Conservation (phyloP, 92 coral and sea anemone genomes). For the Phenganax stokvisi region DNA sequence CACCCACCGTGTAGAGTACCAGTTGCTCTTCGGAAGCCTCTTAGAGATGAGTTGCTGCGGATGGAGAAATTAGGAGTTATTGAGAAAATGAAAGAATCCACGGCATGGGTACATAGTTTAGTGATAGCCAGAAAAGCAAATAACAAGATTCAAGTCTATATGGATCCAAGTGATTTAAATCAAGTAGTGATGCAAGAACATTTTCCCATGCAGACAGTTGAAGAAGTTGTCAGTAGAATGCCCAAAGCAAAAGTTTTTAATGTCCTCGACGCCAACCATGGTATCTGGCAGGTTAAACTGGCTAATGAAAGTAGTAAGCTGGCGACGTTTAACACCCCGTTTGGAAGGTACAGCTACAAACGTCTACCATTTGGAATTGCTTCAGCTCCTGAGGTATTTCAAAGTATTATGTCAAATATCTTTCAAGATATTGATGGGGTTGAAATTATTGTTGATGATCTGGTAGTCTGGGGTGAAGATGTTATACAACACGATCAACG, state of each 20-base stretch:
- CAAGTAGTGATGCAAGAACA: conserved; percentile 43
- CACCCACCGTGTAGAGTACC: conserved; percentile 42
- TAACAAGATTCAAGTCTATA: conserved; percentile 41
- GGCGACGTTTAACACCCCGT: conserved; percentile 43
- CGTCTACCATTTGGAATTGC: conserved; percentile 46
- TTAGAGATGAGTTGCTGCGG: conserved; percentile 40
- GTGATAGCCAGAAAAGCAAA: conserved; percentile 47
- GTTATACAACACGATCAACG: conserved; percentile 27
- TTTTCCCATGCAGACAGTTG: conserved; percentile 48
- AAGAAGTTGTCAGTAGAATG: conserved; percentile 48
- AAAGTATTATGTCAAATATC: conserved; percentile 37
- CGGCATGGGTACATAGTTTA: conserved; percentile 43
- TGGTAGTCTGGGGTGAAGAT: conserved; percentile 36
- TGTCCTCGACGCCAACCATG: conserved; percentile 53
- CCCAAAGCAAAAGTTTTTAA: conserved; percentile 46
- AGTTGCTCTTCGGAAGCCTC: conserved; percentile 40
- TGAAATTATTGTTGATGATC: conserved; percentile 42
- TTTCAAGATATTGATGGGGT: conserved; percentile 36
- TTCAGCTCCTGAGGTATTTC: conserved; percentile 47
- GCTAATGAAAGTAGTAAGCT: conserved; percentile 46
- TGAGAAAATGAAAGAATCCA: conserved; percentile 18
- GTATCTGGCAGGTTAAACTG: conserved; percentile 40
- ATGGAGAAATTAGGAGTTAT: conserved; percentile 47
- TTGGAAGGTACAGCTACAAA: conserved; percentile 42
- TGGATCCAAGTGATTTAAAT: conserved; percentile 50